Evolutionary conservation across 2,888 invertebrate species (phyloP), one percentile per base, ranked within the genome.

Genomic region (Archips xylosteana): DNA sequence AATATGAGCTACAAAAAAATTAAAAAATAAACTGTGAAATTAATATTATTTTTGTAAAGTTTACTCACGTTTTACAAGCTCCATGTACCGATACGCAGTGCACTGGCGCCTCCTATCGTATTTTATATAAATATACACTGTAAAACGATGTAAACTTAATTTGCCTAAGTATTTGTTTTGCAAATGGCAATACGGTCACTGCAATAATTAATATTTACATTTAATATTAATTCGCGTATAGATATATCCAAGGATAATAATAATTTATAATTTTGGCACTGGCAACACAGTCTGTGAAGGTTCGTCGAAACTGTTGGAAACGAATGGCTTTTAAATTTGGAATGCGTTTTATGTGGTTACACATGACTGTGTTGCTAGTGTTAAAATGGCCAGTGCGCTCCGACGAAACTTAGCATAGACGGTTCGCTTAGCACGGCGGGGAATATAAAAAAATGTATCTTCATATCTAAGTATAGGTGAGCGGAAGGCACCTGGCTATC

Each of bases 401-500:
- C 32, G 9, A 64, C 15, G 23, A 49, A 66, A 42, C 57, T 34
- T 75, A 63, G 74, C 70, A 69, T 70, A 74, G 49, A 71, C 65
- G 81, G 84, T 81, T 78, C 78, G 86, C 82, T 85, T 86, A 87
- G 87, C 88, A 87, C 86, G 89, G 90, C 89, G 89, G 88, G 54
- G 54, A 54, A 54, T 54, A 54, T 54, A 85, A 47, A 64, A 45
- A 57, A 54, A 60, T 71, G 74, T 75, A 75, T 78, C 73, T 80
- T 78, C 78, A 77, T 78, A 77, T 83, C 77, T 83, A 82, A 82
- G 83, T 64, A 76, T 81, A 80, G 77, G 75, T 76, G 75, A 70
- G 72, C 75, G 75, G 72, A 78, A 61, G 64, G 63, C 57, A 74
- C 67, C 70, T 74, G 75, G 75, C 73, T 73, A 36, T 75, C 78